These are phyloP conservation scores for Clarias fuscus DNA, from an alignment of 2,797 vertebrate species.

Conservation along the genomic window DNA sequence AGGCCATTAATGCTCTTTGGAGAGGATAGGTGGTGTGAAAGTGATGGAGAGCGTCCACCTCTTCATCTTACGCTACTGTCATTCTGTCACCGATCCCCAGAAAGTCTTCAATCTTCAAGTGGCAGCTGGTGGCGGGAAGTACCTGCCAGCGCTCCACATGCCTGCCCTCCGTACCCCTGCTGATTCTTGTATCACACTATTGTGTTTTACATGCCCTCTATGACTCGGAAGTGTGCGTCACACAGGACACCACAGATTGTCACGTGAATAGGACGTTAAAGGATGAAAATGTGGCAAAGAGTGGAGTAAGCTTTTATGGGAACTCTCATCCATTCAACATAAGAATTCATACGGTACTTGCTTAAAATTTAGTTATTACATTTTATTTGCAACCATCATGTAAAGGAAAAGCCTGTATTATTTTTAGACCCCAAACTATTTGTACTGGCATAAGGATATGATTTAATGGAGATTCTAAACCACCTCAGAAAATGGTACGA, in stretches of 20 bases:
- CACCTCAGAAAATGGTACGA: background rate
- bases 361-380: background rate
- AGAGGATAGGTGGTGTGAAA: conserved; percentile 1
- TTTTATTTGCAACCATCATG: background rate
- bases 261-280: background rate
- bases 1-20: conserved; percentile 29
- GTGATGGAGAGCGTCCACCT: conserved; percentile 44
- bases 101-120: background rate
- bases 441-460: background rate
- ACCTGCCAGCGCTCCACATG: background rate
- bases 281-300: background rate
- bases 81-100: conserved; percentile 33
- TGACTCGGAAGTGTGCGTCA: background rate
- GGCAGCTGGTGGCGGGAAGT: background rate
- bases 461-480: background rate
- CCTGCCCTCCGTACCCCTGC: no score
- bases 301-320: background rate
- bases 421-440: background rate
- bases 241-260: background rate
- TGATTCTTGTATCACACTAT: background rate
- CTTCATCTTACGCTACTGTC: conserved; percentile 53
- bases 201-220: background rate
- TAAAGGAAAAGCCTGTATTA: background rate
- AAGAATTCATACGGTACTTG: no score
- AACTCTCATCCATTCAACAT: background rate